Base-by-base conservation (phyloP, 2,113 vertebrate genomes). In the Tricholaema leucomelas region DNA sequence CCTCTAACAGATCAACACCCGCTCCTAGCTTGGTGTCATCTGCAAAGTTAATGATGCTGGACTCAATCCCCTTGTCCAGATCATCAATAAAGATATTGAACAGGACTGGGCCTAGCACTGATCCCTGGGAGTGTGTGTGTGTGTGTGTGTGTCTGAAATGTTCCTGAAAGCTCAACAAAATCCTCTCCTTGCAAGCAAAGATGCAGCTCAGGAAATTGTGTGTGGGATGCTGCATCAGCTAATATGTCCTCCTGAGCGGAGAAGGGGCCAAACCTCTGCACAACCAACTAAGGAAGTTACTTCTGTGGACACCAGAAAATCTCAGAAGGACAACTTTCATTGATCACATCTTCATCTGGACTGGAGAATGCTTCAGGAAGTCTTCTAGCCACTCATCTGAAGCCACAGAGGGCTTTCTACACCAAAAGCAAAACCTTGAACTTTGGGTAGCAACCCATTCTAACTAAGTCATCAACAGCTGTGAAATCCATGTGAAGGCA, bases 131-230 rank as follows among this genome's bases (percentile, higher is more conserved):
- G n/a, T n/a, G n/a, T n/a, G n/a, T n/a, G n/a, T n/a, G n/a, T n/a
- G n/a, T n/a, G n/a, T n/a, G n/a, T n/a, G n/a, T n/a, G n/a, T n/a
- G n/a, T n/a, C 72, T 66, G 56, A 82, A 85, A 60, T 25, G 30
- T 54, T 82, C 48, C 56, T 70, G 81, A 80, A 85, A 82, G 87
- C 85, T 89, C 89, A 87, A 85, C 72, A 92, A 85, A 91, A 7
- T 58, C 40, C 35, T 44, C 18, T 36, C 25, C 38, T 81, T 87
- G 69, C 86, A 95, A 90, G 75, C 1, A 4, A 80, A 80, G 33
- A 19, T 8, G 36, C 33, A 92, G 64, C 40, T 79, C 70, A 71
- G 87, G 48, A 94, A 93, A 89, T 71, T 42, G 56, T 1, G 2
- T 5, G 44, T 27, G 69, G 42, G 65, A 42, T 89, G 79, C 19